Evolutionary conservation across 2,113 vertebrate species (phyloP), one percentile per base, ranked within the genome.

Genomic region (Kryptolebias marmoratus): DNA sequence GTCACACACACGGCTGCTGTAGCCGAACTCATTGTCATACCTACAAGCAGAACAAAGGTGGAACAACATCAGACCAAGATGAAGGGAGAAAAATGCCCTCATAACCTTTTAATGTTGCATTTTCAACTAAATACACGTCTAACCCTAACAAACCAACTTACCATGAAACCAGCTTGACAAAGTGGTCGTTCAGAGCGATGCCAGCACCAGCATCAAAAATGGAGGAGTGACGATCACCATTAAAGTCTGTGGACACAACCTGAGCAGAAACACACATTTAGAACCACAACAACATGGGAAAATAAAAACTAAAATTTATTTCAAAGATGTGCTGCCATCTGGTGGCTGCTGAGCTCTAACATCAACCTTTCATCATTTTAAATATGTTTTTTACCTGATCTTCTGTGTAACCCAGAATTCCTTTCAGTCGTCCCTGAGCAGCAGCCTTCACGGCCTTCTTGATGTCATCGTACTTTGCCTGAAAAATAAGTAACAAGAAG

Each of bases 151-250:
- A n/a, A 11, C 5, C 39, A 5, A 48, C 8, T n/a, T 91, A 98
- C 98, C 97, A 99, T 88, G 97, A 87, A 78, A 99, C 93, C 84
- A 99, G 95, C 90, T 99, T 99, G 75, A 99, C 97, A n/a, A 99
- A 99, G 89, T 98, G 91, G 76, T 99, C 96, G 0, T 96, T 99
- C 80, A 99, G 96, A 22, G 96, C 95, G 54, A 99, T 98, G 73
- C 97, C 97, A 81, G 97, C 97, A 10, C 95, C 94, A 11, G 96
- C 97, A 89, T 99, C 97, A 75, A 99, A 99, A 82, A 97, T 98
- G 68, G 97, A 99, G 16, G 97, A 99, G 89, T 88, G 96, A 57
- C 7, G 49, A 77, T 97, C 95, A 0, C 97, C 94, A 11, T 98
- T 99, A 87, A 99, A 99, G 90, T 99, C 97, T 54, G 90, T 91